A percentile compares a stretch with the other conserved stretches of the same genome.
phyloP scores from a whole-genome alignment of 2,113 vertebrate genomes.

The Engystomops pustulosus region DNA sequence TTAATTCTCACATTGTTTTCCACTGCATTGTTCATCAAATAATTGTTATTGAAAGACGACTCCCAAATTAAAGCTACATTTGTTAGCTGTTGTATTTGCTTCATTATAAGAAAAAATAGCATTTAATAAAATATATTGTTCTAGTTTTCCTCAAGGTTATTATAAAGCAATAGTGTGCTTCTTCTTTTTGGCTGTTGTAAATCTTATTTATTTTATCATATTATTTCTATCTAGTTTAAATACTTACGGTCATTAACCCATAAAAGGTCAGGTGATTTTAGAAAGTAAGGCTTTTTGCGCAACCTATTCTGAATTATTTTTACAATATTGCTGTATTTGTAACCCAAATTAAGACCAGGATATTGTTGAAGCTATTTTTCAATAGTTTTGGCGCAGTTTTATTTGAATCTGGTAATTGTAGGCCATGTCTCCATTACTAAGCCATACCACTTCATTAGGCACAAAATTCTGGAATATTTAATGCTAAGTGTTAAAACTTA shows the following conservation, averaged over 20 bases:
- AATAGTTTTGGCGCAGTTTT: too few relatives aligned
- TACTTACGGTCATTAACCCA: not conserved
- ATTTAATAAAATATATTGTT: not conserved
- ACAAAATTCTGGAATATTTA: too few relatives aligned
- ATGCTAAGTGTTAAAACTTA: too few relatives aligned
- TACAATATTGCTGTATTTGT: too few relatives aligned
- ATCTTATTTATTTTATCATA: not conserved
- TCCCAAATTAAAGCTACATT: not conserved
- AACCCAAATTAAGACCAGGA: too few relatives aligned
- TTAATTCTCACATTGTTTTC: not conserved
- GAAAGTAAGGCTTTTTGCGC: too few relatives aligned
- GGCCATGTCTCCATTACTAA: too few relatives aligned
- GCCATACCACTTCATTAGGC: too few relatives aligned
- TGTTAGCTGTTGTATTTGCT: slow-evolving; percentile 5
- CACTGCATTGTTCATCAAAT: not conserved
- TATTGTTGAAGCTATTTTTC: too few relatives aligned
- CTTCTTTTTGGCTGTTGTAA: not conserved
- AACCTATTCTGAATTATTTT: not conserved
- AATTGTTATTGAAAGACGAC: not conserved
- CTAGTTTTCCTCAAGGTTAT: slow-evolving; percentile 20
- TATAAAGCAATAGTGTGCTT: not conserved
- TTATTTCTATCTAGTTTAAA: not conserved
- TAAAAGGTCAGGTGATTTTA: not conserved
- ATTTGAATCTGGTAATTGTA: too few relatives aligned
- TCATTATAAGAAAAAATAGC: not conserved